These are phyloP conservation scores for Caenorhabditis uteleia DNA, from an alignment of 2,888 invertebrate species.

Conservation along the genomic window DNA sequence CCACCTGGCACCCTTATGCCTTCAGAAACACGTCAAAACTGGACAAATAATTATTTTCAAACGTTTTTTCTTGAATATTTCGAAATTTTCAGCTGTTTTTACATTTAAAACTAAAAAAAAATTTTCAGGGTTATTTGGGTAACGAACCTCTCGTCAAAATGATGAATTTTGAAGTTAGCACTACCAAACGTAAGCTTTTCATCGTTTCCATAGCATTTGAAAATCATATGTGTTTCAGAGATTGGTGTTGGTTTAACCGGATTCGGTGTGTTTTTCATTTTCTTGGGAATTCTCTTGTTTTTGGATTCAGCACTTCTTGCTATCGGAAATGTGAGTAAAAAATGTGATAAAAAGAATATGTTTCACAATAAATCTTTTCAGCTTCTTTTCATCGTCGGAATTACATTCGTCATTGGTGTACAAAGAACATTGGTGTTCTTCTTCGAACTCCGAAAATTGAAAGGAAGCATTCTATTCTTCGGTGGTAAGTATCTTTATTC, in stretches of 20 bases:
- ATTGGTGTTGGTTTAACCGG: constrained; percentile 96
- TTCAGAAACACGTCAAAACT: too few relatives aligned
- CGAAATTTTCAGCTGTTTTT: too few relatives aligned
- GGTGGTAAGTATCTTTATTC: constrained; percentile 45
- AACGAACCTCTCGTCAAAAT: too few relatives aligned
- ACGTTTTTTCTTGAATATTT: too few relatives aligned
- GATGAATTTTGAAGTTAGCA: constrained; percentile 63
- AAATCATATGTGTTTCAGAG: constrained; percentile 72
- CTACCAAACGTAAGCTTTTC: constrained; percentile 53
- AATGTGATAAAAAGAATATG: constrained; percentile 1
- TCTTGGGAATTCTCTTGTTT: constrained; percentile 87
- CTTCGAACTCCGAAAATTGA: constrained; percentile 93
- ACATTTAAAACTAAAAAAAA: too few relatives aligned
- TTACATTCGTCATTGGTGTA: constrained; percentile 93
- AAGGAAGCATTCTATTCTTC: constrained; percentile 75
- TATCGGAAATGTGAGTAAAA: constrained; percentile 94
- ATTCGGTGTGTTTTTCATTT: constrained; percentile 92
- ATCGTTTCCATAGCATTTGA: too few relatives aligned
- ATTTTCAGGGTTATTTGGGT: too few relatives aligned
- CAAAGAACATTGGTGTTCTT: constrained; percentile 95
- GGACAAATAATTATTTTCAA: too few relatives aligned
- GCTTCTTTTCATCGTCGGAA: constrained; percentile 93
- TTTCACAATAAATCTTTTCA: constrained; percentile 73
- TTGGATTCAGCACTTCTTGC: constrained; percentile 96
- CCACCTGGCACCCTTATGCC: too few relatives aligned